Conservation (phyloP, 64 coral and sea anemone species). For the Montipora foliosa region DNA sequence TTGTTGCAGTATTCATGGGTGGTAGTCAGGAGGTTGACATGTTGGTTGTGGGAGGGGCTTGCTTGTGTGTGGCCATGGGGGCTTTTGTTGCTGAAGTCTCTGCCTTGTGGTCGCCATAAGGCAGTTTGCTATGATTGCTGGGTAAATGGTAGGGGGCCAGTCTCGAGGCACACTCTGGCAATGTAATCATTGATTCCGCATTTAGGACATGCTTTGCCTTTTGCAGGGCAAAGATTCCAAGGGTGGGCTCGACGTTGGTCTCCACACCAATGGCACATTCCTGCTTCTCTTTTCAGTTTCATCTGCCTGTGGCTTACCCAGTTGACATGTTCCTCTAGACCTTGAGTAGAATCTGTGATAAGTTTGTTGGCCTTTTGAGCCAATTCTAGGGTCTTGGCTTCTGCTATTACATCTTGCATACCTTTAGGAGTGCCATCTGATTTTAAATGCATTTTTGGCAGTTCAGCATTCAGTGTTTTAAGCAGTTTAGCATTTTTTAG, state of each 20-base stretch:
- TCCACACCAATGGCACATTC: conserved; percentile 51
- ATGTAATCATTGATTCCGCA: conserved; percentile 29
- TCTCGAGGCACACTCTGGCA: conserved; percentile 6
- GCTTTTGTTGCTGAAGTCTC: background rate
- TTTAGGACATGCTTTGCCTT: conserved; percentile 16
- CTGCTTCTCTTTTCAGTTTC: conserved; percentile 25
- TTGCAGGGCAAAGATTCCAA: conserved; percentile 10
- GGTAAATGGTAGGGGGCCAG: background rate
- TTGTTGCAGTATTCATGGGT: background rate
- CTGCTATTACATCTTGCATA: conserved; percentile 14
- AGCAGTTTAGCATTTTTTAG: conserved; percentile 9
- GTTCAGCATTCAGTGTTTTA: background rate
- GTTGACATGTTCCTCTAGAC: conserved; percentile 43
- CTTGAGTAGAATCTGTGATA: conserved; percentile 24
- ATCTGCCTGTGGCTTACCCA: conserved; percentile 50
- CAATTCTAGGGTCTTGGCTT: conserved; percentile 68
- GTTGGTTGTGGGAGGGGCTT: background rate
- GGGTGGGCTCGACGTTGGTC: background rate
- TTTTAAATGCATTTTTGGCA: conserved; percentile 43
- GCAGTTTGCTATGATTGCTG: background rate
- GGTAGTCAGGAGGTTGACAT: no score
- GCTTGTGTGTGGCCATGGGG: background rate
- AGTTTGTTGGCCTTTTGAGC: conserved; percentile 55
- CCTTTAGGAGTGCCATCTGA: background rate
- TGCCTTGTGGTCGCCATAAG: background rate